These are phyloP conservation scores for Clavelina lepadiformis DNA, from an alignment of 23 tunicate species.

Conservation along the genomic window DNA sequence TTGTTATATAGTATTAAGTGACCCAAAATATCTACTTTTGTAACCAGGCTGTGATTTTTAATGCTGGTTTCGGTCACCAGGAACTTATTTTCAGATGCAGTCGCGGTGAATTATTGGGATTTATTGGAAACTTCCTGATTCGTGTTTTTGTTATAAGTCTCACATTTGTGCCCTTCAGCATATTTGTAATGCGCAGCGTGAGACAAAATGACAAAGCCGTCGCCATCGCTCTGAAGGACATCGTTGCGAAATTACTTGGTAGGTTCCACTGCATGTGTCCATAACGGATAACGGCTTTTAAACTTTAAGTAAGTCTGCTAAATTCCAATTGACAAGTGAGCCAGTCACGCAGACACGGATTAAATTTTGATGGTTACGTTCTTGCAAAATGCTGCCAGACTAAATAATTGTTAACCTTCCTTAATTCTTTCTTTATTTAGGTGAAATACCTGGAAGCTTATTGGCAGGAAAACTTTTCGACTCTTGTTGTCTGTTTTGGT, in stretches of 20 bases:
- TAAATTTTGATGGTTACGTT: too few relatives aligned
- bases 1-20: too few relatives aligned
- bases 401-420: neutral
- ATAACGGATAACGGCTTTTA: too few relatives aligned
- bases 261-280: too few relatives aligned
- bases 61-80: too few relatives aligned
- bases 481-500: constrained; percentile 29
- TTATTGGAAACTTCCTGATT: constrained; percentile 6
- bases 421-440: constrained; percentile 1
- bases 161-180: constrained; percentile 24
- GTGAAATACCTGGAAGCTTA: constrained; percentile 33
- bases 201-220: constrained; percentile 28
- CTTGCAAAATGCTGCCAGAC: too few relatives aligned
- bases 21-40: too few relatives aligned
- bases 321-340: too few relatives aligned
- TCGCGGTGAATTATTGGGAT: neutral
- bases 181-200: constrained; percentile 31
- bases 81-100: constrained; percentile 23
- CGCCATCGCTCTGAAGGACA: constrained; percentile 28
- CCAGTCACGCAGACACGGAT: too few relatives aligned
- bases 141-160: constrained; percentile 23
- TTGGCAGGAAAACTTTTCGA: constrained; percentile 26
- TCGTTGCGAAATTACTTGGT: constrained; percentile 30
- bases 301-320: too few relatives aligned
- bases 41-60: too few relatives aligned